Evolutionary conservation across 1,140 invertebrate genomes (phyloP).

Genomic region (Oncopodura yosiiana): DNA sequence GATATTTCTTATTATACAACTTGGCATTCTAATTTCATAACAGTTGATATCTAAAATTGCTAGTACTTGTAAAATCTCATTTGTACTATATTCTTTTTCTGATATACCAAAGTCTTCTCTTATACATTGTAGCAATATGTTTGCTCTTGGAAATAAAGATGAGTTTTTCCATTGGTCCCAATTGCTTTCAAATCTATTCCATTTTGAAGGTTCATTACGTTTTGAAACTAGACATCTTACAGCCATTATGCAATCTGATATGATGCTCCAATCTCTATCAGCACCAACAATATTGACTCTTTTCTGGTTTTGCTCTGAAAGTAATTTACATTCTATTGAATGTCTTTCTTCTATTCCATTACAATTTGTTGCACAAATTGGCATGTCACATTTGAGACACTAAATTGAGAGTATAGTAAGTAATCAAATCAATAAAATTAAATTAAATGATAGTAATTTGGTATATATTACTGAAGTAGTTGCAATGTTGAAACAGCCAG

Average conservation of each 20-base stretch:
- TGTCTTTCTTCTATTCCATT: conserved; percentile 10
- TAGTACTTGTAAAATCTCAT: conserved; percentile 37
- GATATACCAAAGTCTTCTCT: conserved; percentile 30
- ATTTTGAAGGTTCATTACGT: conserved; percentile 26
- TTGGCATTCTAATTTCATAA: conserved; percentile 34
- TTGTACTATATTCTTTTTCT: conserved; percentile 27
- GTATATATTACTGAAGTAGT: no score
- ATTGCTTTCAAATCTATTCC: conserved; percentile 24
- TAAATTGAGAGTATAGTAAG: neutral
- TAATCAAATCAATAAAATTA: no score
- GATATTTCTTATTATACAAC: conserved; percentile 21
- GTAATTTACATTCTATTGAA: conserved; percentile 18
- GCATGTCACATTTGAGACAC: conserved; percentile 34
- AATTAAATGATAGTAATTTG: no score
- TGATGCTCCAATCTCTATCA: conserved; percentile 8
- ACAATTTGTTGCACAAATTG: conserved; percentile 32
- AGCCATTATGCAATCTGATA: conserved; percentile 28
- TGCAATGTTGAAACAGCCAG: conserved; percentile 22
- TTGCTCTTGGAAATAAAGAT: neutral
- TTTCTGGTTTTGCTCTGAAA: neutral
- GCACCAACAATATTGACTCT: neutral
- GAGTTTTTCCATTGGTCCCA: conserved; percentile 26
- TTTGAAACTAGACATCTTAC: conserved; percentile 36
- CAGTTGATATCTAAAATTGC: conserved; percentile 39
- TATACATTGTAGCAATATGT: conserved; percentile 24